phyloP scores from a whole-genome alignment of 2,113 vertebrate genomes.

The Odobenus rosmarus region DNA sequence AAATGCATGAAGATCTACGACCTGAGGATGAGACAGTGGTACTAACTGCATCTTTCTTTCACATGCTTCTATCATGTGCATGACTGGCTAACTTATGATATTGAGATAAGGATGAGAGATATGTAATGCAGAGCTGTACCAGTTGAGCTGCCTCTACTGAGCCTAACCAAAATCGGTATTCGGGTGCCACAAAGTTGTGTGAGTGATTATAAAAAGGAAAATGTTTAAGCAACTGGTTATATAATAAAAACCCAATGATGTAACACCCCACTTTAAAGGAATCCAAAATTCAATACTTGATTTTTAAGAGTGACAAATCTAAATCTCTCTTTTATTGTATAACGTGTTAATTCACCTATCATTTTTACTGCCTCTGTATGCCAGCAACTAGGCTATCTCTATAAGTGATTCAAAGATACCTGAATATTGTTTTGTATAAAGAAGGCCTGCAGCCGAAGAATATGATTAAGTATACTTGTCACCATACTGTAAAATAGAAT shows the following conservation, averaged over 20 bases:
- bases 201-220: neutral
- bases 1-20: neutral
- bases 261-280: neutral
- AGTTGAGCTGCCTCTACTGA: rapidly evolving
- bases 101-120: neutral
- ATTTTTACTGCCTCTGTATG: neutral
- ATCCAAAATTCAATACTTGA: neutral
- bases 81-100: neutral
- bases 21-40: neutral
- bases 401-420: neutral
- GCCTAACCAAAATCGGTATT: neutral
- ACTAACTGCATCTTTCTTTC: neutral
- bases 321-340: neutral
- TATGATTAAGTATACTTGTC: neutral
- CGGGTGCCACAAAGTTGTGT: neutral
- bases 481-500: neutral
- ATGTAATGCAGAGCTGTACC: too few relatives aligned
- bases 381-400: neutral
- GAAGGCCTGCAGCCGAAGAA: neutral
- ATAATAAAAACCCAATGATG: neutral
- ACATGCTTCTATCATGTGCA: neutral
- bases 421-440: neutral
- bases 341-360: neutral
- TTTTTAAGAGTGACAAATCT: neutral
- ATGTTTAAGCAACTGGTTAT: neutral